These are phyloP conservation scores for Clistopyga incitator DNA, from an alignment of 2,888 invertebrate genomes.

Conservation along the genomic window DNA sequence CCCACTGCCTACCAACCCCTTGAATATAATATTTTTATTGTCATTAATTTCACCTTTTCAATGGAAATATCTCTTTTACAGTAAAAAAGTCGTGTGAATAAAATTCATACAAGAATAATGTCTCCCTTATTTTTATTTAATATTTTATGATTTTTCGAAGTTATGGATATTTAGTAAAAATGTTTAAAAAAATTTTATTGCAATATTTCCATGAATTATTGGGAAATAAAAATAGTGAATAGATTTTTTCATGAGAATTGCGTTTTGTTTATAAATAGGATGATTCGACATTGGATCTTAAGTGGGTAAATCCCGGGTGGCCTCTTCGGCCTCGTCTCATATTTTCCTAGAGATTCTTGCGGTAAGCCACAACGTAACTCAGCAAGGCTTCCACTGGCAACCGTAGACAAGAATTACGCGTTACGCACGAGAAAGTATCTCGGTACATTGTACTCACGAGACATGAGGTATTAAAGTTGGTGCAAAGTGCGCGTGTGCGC, in stretches of 20 bases:
- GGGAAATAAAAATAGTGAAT: background rate
- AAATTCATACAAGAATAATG: too few relatives aligned
- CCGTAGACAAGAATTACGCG: conserved; percentile 32
- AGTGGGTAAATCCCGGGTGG: background rate
- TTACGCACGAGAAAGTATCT: conserved; percentile 61
- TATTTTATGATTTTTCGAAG: too few relatives aligned
- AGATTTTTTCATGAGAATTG: too few relatives aligned
- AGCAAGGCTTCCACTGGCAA: conserved; percentile 22
- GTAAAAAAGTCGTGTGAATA: too few relatives aligned
- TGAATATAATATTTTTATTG: background rate
- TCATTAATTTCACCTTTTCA: background rate
- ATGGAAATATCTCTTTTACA: too few relatives aligned
- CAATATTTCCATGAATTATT: background rate
- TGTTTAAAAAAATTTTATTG: too few relatives aligned
- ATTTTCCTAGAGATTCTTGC: conserved; percentile 38
- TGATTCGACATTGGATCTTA: conserved; percentile 52
- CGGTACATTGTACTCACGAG: conserved; percentile 50
- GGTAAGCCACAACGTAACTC: conserved; percentile 33
- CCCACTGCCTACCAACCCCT: background rate
- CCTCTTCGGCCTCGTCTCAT: conserved; percentile 10
- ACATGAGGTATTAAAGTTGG: conserved; percentile 9
- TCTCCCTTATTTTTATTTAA: too few relatives aligned
- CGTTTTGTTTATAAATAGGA: background rate
- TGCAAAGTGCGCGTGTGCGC: conserved; percentile 27
- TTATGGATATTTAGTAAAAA: too few relatives aligned